Evolutionary conservation across 2,113 vertebrate species (phyloP), one percentile per base, ranked within the genome.

Genomic region (Gila orcuttii): DNA sequence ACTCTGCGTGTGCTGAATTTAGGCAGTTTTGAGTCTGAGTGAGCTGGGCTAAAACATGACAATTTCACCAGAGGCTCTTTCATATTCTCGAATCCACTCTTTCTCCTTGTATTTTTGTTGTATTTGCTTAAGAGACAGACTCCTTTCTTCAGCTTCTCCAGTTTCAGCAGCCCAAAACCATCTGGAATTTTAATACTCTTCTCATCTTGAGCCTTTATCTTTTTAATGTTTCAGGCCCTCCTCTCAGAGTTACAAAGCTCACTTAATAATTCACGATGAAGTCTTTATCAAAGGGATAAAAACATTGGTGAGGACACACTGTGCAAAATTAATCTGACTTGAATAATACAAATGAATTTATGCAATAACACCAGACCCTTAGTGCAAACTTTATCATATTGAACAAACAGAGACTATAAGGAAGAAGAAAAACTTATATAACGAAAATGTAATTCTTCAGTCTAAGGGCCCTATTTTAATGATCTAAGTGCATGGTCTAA

Each of bases 121-220:
- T 82, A 88, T 88, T 85, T 85, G 85, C 4, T 77, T 71, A 60
- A 33, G 39, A 90, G 87, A 90, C 88, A 88, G 88, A 88, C 81
- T 86, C 87, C 31, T 78, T 71, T 82, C 87, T 93, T 86, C 79
- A 84, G 86, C 90, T 90, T 88, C 78, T 87, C 85, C 17, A 73
- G 87, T 90, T 88, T 91, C 87, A 84, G 82, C 86, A 85, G 42
- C 68, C n/a, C 62, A 73, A 52, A 82, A 52, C 36, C 80, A n/a
- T 83, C 50, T 25, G 19, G 39, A 45, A 73, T 69, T 74, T 86
- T 77, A 86, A 92, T 90, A 52, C 85, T 86, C 71, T 82, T 57
- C 83, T 89, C 90, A 85, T 89, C 80, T 71, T 66, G 85, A 93
- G 89, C 88, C 84, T 87, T 82, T 86, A 90, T 91, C 85, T 79